phyloP scores from a whole-genome alignment of 2,888 invertebrate species.

The Cremastobaeus sp. region DNA sequence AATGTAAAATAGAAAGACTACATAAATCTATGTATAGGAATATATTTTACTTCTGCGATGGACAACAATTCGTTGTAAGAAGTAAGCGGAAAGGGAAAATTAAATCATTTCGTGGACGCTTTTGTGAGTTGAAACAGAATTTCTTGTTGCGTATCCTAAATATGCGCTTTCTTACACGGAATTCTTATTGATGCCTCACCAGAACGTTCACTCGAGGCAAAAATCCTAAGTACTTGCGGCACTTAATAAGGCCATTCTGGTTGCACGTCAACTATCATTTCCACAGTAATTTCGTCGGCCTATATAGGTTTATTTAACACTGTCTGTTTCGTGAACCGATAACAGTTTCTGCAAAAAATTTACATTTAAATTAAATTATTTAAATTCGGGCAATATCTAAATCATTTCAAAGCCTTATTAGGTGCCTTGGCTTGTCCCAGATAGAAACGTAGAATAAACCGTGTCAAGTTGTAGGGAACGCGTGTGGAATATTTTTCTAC shows the following conservation, averaged over 20 bases:
- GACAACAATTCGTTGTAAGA: conserved; percentile 24
- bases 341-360: neutral
- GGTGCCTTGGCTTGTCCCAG: conserved; percentile 27
- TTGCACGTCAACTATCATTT: conserved; percentile 12
- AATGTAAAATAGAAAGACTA: conserved; percentile 47
- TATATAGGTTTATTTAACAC: conserved; percentile 20
- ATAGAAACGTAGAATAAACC: conserved; percentile 9
- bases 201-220: conserved; percentile 4
- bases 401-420: conserved; percentile 38
- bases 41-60: conserved; percentile 36
- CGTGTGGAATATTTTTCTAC: conserved; percentile 19
- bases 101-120: conserved; percentile 4
- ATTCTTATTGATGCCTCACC: neutral
- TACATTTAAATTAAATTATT: neutral
- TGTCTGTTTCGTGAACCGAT: neutral
- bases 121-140: no score
- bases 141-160: no score
- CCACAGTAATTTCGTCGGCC: conserved; percentile 12
- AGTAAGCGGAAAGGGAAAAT: neutral
- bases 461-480: no score
- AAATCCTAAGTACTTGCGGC: conserved; percentile 6
- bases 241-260: conserved; percentile 35
- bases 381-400: neutral
- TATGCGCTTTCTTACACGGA: no score
- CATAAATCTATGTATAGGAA: conserved; percentile 49